These are phyloP conservation scores for Drosophila repletoides DNA, from an alignment of 1,140 invertebrate species.

Conservation along the genomic window DNA sequence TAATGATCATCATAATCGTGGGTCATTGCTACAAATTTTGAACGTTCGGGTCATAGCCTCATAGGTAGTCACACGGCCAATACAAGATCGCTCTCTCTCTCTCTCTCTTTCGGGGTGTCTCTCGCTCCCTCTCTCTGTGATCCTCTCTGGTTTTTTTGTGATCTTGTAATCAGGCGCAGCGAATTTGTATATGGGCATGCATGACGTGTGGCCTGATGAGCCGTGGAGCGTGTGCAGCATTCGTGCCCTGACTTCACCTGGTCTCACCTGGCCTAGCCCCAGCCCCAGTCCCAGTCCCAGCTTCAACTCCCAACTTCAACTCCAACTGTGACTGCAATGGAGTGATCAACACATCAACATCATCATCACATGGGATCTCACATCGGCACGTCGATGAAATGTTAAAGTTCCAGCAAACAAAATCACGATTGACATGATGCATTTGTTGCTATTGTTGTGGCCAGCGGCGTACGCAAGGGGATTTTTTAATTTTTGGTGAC, in stretches of 20 bases:
- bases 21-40: conserved; percentile 79
- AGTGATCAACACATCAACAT: conserved; percentile 47
- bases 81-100: neutral
- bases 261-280: conserved; percentile 1
- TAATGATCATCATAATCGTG: conserved; percentile 27
- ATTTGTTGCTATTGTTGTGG: conserved; percentile 40
- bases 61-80: conserved; percentile 57
- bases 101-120: neutral
- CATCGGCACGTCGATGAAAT: conserved; percentile 77
- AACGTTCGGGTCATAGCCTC: conserved; percentile 73
- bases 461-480: no score
- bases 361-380: conserved; percentile 45
- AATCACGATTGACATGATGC: conserved; percentile 78
- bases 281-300: conserved; percentile 13
- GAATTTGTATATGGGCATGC: conserved; percentile 80
- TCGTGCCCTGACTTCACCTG: conserved; percentile 31
- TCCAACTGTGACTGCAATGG: neutral
- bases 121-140: conserved; percentile 3
- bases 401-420: conserved; percentile 80
- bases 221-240: conserved; percentile 50
- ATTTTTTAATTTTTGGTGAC: no score
- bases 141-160: conserved; percentile 50
- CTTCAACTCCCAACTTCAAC: conserved; percentile 11
- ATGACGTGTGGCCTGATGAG: conserved; percentile 74
- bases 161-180: conserved; percentile 76